A percentile compares a stretch with the other conserved stretches of the same genome.
phyloP scores from a whole-genome alignment of 2,113 vertebrate genomes.

The Tragelaphus buxtoni region DNA sequence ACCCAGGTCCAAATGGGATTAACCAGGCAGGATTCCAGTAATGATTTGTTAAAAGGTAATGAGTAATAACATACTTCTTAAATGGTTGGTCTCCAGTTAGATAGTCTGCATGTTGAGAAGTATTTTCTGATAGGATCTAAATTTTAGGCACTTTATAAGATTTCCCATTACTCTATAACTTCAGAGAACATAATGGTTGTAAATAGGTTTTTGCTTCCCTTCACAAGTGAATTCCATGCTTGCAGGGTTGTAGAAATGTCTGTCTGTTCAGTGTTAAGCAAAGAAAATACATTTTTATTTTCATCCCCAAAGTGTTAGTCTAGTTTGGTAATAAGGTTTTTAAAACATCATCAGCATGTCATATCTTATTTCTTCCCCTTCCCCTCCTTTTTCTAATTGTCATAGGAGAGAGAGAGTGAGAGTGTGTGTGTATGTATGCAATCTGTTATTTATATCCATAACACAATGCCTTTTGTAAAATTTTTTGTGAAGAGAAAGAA shows the following conservation, averaged over 20 bases:
- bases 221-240: background rate
- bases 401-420: background rate
- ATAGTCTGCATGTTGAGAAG: background rate
- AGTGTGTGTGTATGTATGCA: background rate
- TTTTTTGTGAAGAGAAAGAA: background rate
- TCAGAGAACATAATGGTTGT: background rate
- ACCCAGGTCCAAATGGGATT: background rate
- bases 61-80: background rate
- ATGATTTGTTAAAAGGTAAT: conserved; percentile 5
- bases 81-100: background rate
- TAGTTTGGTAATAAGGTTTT: background rate
- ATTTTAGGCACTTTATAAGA: background rate
- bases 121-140: background rate
- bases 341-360: background rate
- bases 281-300: background rate
- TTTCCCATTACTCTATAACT: background rate
- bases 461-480: background rate
- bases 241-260: background rate
- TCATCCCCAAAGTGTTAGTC: background rate
- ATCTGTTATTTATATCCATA: background rate
- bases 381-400: conserved; percentile 35
- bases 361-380: background rate
- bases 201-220: conserved; percentile 13
- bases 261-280: background rate
- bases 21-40: background rate